Conservation (phyloP, 2,797 vertebrate genomes). For the Epinephelus malabaricus region DNA sequence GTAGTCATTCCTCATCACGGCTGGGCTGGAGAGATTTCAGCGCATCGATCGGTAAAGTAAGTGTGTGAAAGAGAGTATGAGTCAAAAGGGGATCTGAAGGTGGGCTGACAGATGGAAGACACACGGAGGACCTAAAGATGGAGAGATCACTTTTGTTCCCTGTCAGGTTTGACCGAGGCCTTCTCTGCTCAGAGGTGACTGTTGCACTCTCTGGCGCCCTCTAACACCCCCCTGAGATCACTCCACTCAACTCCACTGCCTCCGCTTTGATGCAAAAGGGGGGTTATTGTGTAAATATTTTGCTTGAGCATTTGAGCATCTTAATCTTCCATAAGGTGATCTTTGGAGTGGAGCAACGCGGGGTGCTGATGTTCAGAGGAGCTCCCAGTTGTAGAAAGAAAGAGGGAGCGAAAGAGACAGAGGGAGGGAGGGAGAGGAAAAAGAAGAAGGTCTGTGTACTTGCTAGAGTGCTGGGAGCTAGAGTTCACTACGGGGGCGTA, state of each 20-base stretch:
- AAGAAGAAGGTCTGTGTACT: conserved; percentile 87
- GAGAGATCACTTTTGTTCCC: conserved; percentile 79
- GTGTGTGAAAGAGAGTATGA: conserved; percentile 68
- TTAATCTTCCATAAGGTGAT: conserved; percentile 88
- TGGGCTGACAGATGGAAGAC: conserved; percentile 76
- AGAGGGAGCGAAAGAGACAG: conserved; percentile 79
- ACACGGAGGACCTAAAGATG: conserved; percentile 72
- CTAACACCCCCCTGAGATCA: conserved; percentile 74
- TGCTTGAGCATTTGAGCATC: conserved; percentile 84
- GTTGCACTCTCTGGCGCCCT: conserved; percentile 76
- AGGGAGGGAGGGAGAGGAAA: conserved; percentile 78
- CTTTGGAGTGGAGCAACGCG: conserved; percentile 84
- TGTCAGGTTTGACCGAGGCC: conserved; percentile 80
- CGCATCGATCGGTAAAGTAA: conserved; percentile 75
- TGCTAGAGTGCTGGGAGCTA: conserved; percentile 87
- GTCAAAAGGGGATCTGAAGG: conserved; percentile 83
- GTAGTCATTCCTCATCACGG: conserved; percentile 77
- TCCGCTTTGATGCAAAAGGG: conserved; percentile 78
- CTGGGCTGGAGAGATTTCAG: conserved; percentile 71
- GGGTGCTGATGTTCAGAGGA: conserved; percentile 86
- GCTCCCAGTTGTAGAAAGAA: conserved; percentile 84
- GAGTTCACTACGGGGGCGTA: conserved; percentile 91
- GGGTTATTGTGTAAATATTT: conserved; percentile 86
- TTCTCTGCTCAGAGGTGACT: conserved; percentile 78
- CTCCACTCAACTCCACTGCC: conserved; percentile 69